Conservation (phyloP, 2,113 vertebrate genomes). For the Numida meleagris region DNA sequence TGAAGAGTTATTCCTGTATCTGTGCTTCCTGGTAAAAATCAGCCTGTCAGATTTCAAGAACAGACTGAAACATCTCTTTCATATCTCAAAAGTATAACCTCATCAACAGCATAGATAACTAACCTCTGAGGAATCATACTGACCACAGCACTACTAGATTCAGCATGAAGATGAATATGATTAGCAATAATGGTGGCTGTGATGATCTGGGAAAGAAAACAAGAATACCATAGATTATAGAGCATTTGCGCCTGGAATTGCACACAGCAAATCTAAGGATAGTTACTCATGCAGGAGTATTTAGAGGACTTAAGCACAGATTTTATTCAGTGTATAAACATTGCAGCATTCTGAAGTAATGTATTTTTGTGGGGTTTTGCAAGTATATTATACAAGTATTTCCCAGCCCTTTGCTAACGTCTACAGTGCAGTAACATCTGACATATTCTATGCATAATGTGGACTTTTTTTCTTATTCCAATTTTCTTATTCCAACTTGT, state of each 20-base stretch:
- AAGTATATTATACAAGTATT: neutral
- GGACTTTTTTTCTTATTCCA: neutral
- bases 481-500: neutral
- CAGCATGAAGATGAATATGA: slow-evolving; percentile 53
- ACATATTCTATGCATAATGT: neutral
- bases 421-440: neutral
- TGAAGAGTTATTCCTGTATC: neutral
- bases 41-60: neutral
- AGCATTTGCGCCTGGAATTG: neutral
- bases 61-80: neutral
- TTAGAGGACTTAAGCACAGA: neutral
- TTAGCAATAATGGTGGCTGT: slow-evolving; percentile 50
- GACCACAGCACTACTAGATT: slow-evolving; percentile 32
- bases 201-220: slow-evolving; percentile 60
- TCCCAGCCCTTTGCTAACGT: neutral
- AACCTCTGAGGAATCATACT: slow-evolving; percentile 69
- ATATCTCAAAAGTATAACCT: neutral
- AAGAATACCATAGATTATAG: neutral
- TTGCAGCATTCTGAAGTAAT: neutral
- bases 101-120: neutral
- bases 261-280: neutral
- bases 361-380: neutral
- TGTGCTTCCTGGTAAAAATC: neutral
- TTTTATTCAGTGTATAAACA: neutral
- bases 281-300: neutral